phyloP scores from a whole-genome alignment of 2,797 vertebrate species.

The Typhlichthys subterraneus region DNA sequence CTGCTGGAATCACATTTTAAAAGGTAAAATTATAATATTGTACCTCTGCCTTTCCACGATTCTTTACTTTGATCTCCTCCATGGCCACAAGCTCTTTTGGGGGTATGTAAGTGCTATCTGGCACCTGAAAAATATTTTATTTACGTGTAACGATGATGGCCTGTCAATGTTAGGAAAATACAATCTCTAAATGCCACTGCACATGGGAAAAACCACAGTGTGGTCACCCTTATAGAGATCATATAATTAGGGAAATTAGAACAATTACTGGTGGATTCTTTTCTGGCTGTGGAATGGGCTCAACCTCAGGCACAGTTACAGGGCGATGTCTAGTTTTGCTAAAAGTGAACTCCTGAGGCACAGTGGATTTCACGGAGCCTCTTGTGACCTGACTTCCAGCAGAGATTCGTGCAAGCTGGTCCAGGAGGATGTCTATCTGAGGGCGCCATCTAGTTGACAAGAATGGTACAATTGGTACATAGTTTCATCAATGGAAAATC shows the following conservation, averaged over 20 bases:
- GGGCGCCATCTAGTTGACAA: constrained; percentile 83
- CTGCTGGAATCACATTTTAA: neutral
- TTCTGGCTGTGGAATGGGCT: constrained; percentile 72
- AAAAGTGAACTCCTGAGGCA: constrained; percentile 84
- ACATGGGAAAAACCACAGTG: neutral
- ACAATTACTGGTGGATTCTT: constrained; percentile 80
- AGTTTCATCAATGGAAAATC: neutral
- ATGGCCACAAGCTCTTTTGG: constrained; percentile 81
- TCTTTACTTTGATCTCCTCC: constrained; percentile 76
- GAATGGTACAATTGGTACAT: neutral
- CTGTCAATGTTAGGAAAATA: neutral
- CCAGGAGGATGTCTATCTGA: constrained; percentile 78
- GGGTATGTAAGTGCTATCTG: constrained; percentile 79
- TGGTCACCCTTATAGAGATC: neutral
- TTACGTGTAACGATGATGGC: neutral
- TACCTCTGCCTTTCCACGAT: constrained; percentile 83
- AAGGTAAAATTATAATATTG: constrained; percentile 7
- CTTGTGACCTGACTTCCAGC: constrained; percentile 48
- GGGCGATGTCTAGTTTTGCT: constrained; percentile 78
- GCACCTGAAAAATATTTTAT: constrained; percentile 75
- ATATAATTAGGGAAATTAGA: constrained; percentile 6
- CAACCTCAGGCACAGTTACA: constrained; percentile 72
- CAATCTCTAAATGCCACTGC: neutral
- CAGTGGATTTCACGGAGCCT: constrained; percentile 68
- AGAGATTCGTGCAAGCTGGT: constrained; percentile 68